Evolutionary conservation across 2,797 vertebrate genomes (phyloP), one percentile per base, ranked within the genome.

Genomic region (Poeciliopsis paucimaculata): DNA sequence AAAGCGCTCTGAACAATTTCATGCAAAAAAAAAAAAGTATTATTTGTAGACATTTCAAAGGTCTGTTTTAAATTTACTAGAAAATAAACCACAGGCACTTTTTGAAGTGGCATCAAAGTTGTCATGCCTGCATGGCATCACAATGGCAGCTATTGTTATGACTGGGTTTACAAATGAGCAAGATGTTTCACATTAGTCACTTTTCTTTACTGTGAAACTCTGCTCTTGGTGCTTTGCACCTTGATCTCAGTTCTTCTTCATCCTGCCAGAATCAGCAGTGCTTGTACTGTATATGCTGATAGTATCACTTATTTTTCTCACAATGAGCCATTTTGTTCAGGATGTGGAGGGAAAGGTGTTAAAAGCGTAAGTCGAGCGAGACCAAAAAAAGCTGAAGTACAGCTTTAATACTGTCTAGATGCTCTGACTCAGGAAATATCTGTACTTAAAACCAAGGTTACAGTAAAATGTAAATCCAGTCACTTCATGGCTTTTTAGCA

Each of bases 321-420:
- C 73, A 73, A 11, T 31, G n/a, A 82, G 73, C 16, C n/a, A 11
- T 77, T 75, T 85, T 34, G 53, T 74, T 26, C 81, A 81, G 81
- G 60, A 85, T 76, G 77, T 81, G 73, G 64, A 2, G 16, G n/a
- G 49, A 23, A 18, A 70, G 73, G 45, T 82, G 79, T 79, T 71
- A 46, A 79, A 51, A 82, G 72, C 5, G 47, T 2, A 3, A 82
- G 31, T 76, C n/a, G 73, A 15, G 2, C 18, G 47, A 18, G 43
- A 72, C 64, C 55, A 75, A 36, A 11, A 79, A 55, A 78, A 72
- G 43, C 47, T 75, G 57, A 77, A 66, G 28, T 16, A 73, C 3
- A 12, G 46, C 47, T 46, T 41, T 2, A 53, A 39, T 28, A 16
- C 3, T 26, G 12, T 72, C 72, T 39, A n/a, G 8, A 28, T 18